Conservation (phyloP, 2,113 vertebrate genomes). For the Ploceus nigricollis region DNA sequence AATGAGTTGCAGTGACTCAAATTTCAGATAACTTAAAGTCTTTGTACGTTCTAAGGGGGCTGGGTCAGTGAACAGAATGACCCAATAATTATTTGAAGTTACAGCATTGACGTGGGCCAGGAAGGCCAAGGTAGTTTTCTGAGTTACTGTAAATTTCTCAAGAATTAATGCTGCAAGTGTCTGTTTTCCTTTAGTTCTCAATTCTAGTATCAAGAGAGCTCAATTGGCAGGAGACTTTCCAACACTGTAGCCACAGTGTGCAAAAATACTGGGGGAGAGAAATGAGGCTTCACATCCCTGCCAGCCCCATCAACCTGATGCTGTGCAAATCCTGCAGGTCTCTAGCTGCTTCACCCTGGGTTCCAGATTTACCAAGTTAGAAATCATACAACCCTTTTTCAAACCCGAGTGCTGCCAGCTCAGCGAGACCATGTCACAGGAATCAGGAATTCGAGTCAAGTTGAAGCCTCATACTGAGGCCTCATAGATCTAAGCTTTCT, state of each 20-base stretch:
- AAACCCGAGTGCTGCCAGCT: not conserved
- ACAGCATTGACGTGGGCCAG: not conserved
- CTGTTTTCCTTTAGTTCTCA: not conserved
- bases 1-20: not conserved
- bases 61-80: not conserved
- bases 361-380: not conserved
- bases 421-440: not conserved
- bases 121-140: not conserved
- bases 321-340: not conserved
- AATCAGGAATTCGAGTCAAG: not conserved
- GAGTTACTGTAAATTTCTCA: not conserved
- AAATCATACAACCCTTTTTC: not conserved
- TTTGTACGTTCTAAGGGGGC: not conserved
- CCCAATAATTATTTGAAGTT: not conserved
- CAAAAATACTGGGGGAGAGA: not conserved
- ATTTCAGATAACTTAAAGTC: not conserved
- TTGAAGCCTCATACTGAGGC: not conserved
- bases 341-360: not conserved
- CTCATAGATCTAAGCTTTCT: not conserved
- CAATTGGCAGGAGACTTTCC: not conserved
- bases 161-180: slow-evolving; percentile 5
- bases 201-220: not conserved
- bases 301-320: not conserved
- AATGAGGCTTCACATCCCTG: not conserved
- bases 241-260: not conserved